Base-by-base conservation (phyloP, 2,888 invertebrate genomes). In the Drosophila histrio region DNA sequence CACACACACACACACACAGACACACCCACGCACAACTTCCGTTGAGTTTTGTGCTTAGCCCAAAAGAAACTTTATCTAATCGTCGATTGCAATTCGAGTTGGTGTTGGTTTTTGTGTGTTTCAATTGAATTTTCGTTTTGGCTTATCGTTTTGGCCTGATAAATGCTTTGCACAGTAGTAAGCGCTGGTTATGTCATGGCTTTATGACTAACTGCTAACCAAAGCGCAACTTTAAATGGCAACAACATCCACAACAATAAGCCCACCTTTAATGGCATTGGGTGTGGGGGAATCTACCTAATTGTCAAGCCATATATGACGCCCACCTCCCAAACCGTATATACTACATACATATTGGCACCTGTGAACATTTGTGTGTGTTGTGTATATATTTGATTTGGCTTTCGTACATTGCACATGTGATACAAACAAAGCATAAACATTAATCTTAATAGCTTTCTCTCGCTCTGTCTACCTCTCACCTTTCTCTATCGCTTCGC, bases 351-450 rank as follows among this genome's bases (percentile, higher is more conserved):
- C 58, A 34, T 57, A 44, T 50, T 41, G 50, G 22, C 47, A 49
- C 74, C 62, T 72, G 67, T 7, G 32, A 5, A 15, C 34, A 32
- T 36, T 17, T 28, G 17, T 30, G 3, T 47, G 13, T 17, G n/a
- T 32, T 43, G 21, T 43, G 24, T 36, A 21, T 7, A 13, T n/a
- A 19, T 50, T 9, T 44, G 2, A 24, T 26, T 57, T 54, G 11
- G 34, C 15, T 44, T 64, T 46, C 19, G 24, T 21, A 13, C 32
- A 39, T 54, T 64, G 65, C 71, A 75, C 71, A 75, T 72, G 58
- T 58, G 75, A 75, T 57, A 32, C 47, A 64, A 70, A 64, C 34
- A 58, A 70, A 41, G 53, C 72, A 73, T 65, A 71, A 73, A 76
- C 60, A 73, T 60, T 71, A 57, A 49, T 65, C 57, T 71, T 53